Percentiles rank a stretch among this genome's conserved stretches.
Evolutionary conservation across 2,797 vertebrate species (phyloP).

Genomic region (Coregonus ussuriensis): DNA sequence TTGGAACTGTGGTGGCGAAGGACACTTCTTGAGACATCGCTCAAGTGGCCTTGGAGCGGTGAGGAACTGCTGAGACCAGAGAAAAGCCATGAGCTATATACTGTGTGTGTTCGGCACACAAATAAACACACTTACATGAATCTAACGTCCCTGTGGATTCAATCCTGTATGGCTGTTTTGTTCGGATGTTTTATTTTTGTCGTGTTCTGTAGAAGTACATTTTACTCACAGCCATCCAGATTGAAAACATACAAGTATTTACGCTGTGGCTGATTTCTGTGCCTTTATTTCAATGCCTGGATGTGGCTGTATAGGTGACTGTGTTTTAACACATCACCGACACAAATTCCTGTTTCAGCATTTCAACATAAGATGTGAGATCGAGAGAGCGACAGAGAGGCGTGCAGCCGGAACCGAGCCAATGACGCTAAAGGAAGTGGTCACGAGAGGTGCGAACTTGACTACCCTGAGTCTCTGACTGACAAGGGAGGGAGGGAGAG

Average conservation of each 20-base stretch:
- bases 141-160: background rate
- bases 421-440: conserved; percentile 38
- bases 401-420: conserved; percentile 15
- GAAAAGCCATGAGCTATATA: background rate
- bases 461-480: too few relatives aligned
- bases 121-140: background rate
- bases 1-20: conserved; percentile 6
- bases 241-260: background rate
- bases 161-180: background rate
- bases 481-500: background rate
- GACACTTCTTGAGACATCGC: conserved; percentile 10
- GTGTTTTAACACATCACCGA: background rate
- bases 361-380: background rate
- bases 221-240: background rate
- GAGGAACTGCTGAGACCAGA: background rate
- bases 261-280: background rate
- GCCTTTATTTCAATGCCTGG: background rate
- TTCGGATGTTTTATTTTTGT: background rate
- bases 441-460: conserved; percentile 30
- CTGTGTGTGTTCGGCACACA: background rate
- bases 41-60: conserved; percentile 11
- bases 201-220: background rate
- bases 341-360: background rate
- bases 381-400: background rate
- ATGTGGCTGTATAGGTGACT: background rate